Base-by-base conservation (phyloP, 2,888 invertebrate species). In the Lymantria dispar region DNA sequence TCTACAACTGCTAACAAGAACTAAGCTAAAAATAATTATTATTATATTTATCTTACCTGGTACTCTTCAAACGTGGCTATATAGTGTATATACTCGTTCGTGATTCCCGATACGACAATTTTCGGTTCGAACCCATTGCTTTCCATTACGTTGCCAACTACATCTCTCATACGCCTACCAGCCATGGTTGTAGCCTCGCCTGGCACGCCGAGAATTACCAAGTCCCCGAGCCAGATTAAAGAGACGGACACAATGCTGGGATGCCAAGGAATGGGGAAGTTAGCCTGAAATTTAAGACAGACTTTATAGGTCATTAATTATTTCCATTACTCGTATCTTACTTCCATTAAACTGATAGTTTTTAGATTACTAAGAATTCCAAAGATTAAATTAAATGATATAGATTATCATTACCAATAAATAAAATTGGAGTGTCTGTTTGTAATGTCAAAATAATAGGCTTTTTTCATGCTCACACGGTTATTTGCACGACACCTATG, bases 141-240 rank as follows among this genome's bases (percentile, higher is more conserved):
- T 11, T 82, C 69, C 66, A 93, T 83, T 3, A 91, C 85, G 9
- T 74, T 80, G 1, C 82, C 83, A 3, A 92, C 80, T 3, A 85
- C 83, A 0, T 74, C 71, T 78, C 64, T 93, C 83, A 83, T 94
- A 45, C 96, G 87, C 46, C 97, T 89, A 0, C 97, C 97, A 0
- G 96, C 92, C 97, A 97, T 97, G 0, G 97, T 97, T 47, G 97
- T 96, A 70, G 97, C 95, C 83, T 98, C 97, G 0, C 96, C 97
- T 0, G 97, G 97, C 0, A 97, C 95, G 0, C 95, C 95, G n/a
- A 93, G 92, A 29, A 95, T 81, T 1, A 93, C 93, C 22, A 96
- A 84, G 54, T 94, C 93, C 0, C 96, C 97, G 9, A 97, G 83
- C 76, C 93, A 82, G 0, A 95, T 87, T 1, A 97, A 76, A 62